Conservation (phyloP, 2,888 invertebrate species). For the Parapristionchus giblindavisi region DNA sequence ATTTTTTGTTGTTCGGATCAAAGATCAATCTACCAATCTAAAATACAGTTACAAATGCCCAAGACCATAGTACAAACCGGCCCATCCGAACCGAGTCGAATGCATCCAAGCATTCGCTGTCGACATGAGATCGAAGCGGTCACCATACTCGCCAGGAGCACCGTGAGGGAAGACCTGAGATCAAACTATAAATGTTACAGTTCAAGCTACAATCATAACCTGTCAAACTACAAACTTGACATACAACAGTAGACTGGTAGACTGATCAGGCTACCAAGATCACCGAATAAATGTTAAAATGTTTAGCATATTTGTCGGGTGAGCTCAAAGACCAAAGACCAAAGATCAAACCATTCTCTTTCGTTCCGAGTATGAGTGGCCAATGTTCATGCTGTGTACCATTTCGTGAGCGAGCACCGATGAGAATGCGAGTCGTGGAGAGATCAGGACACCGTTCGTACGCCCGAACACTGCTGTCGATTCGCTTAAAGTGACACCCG, state of each 20-base stretch:
- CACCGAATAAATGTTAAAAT: no score
- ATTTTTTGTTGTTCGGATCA: no score
- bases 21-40: no score
- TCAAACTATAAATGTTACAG: no score
- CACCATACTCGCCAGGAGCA: conserved; percentile 65
- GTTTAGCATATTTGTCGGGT: no score
- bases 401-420: conserved; percentile 68
- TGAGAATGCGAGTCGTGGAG: conserved; percentile 27
- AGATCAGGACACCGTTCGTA: conserved; percentile 21
- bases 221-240: no score
- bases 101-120: conserved; percentile 63
- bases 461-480: conserved; percentile 41
- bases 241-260: not conserved
- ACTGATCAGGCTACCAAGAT: not conserved
- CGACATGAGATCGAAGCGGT: conserved; percentile 67
- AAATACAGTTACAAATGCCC: no score
- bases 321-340: no score
- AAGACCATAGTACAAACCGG: conserved; percentile 43
- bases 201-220: no score
- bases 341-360: conserved; percentile 47
- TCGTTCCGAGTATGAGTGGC: conserved; percentile 68
- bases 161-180: conserved; percentile 64
- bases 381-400: conserved; percentile 67
- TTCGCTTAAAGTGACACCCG: conserved; percentile 38
- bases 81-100: conserved; percentile 60